Evolutionary conservation across 2,888 invertebrate genomes (phyloP).

Genomic region (Alviniconcha strummeri): DNA sequence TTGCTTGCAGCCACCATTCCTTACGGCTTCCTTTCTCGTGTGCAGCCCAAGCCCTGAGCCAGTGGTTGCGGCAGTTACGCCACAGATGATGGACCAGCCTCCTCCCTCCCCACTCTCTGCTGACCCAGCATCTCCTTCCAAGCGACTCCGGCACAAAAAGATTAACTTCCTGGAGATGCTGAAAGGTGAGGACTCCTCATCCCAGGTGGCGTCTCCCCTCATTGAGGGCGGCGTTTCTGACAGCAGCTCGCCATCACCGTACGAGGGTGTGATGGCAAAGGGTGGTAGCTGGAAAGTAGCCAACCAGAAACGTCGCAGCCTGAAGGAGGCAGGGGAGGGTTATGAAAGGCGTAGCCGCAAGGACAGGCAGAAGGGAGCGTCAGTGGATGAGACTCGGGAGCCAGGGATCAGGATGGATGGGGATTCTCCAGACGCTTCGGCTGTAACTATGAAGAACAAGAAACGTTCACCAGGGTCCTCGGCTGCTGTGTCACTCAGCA

Average conservation of each 20-base stretch:
- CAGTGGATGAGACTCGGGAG: neutral
- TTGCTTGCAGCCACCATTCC: no score
- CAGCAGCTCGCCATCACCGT: neutral
- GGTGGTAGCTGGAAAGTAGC: neutral
- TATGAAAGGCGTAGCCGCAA: slow-evolving; percentile 12
- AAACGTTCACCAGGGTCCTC: slow-evolving; percentile 37
- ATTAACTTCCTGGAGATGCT: slow-evolving; percentile 67
- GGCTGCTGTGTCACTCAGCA: slow-evolving; percentile 18
- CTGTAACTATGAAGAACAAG: slow-evolving; percentile 36
- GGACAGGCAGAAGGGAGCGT: neutral
- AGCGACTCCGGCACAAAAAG: slow-evolving; percentile 66
- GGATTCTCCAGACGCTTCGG: neutral
- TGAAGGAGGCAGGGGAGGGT: slow-evolving; percentile 4
- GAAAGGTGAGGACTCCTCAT: slow-evolving; percentile 54
- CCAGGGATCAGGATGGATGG: neutral
- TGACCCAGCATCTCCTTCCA: slow-evolving; percentile 15
- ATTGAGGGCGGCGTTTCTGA: neutral
- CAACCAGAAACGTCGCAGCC: slow-evolving; percentile 43
- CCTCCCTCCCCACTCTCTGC: slow-evolving; percentile 2
- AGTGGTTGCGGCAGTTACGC: slow-evolving; percentile 14
- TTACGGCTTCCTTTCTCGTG: neutral
- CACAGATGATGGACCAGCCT: slow-evolving; percentile 13
- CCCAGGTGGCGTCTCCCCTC: slow-evolving; percentile 3
- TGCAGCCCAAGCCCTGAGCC: slow-evolving; percentile 30
- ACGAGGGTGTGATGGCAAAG: neutral